Evolutionary conservation across 2,797 vertebrate species (phyloP), one percentile per base, ranked within the genome.

Genomic region (Sebastes paucispinis): DNA sequence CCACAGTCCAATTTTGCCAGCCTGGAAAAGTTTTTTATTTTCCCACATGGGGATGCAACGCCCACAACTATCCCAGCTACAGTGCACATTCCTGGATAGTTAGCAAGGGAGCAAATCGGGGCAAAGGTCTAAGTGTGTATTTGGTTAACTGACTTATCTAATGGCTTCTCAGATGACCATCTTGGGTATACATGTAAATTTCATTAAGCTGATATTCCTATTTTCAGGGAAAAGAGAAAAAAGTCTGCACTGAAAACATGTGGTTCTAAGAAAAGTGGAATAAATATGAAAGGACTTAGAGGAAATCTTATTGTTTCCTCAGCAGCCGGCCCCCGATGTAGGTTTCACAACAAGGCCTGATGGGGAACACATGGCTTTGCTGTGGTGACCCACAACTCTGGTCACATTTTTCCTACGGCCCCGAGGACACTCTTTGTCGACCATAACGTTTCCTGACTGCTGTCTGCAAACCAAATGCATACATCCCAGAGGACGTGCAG

Each of bases 281-380:
- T 78, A 80, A 71, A 82, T 62, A 71, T 52, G 52, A 85, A 68
- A 69, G 13, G 47, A 81, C 55, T 82, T 67, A 54, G 69, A 76
- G 47, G 67, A 75, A 31, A 68, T 80, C 72, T 91, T 80, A 93
- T 83, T 81, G 82, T 92, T 92, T 92, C 88, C 91, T 86, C 73
- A 80, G 69, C 76, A 77, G 54, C 47, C 54, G 12, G 66, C 73
- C 85, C 77, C 81, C 32, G 4, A 69, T 74, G 81, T 43, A 75
- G 63, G 73, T 92, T 91, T 86, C 85, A 81, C 85, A 80, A 83
- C 78, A 73, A 66, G 25, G 65, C 79, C 83, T 92, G 91, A 95
- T 92, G 86, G 77, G 34, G 88, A 95, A 94, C 94, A 95, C 83
- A 90, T 92, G 91, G 62, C 2, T 68, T 81, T 85, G 52, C 77